phyloP scores from a whole-genome alignment of 2,113 vertebrate genomes.

The Pangasianodon hypophthalmus region DNA sequence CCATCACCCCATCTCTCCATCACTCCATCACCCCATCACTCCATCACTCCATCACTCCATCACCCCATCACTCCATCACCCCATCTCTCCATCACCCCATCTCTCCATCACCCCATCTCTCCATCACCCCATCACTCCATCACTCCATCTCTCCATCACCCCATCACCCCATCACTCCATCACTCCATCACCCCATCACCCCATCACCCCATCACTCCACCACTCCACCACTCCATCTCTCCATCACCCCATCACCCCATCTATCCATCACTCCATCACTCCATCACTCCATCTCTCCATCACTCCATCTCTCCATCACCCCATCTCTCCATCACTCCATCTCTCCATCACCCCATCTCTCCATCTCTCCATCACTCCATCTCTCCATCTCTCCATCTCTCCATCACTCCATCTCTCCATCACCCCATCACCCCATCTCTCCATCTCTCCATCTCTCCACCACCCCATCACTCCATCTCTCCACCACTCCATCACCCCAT shows the following conservation, averaged over 20 bases:
- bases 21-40: too few species aligned
- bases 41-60: too few species aligned
- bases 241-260: too few species aligned
- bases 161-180: not conserved
- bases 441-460: too few species aligned
- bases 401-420: not conserved
- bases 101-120: too few species aligned
- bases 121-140: not conserved
- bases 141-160: too few species aligned
- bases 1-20: not conserved
- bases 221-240: not conserved
- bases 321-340: not conserved
- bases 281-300: too few species aligned
- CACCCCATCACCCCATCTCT: too few species aligned
- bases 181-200: not conserved
- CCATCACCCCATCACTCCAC: too few species aligned
- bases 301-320: not conserved
- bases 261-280: not conserved
- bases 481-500: not conserved
- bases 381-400: too few species aligned
- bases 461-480: not conserved
- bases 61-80: not conserved
- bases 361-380: not conserved
- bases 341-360: too few species aligned
- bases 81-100: not conserved